Base-by-base conservation (phyloP, 2,888 invertebrate species). In the Caenorhabditis sp. region DNA sequence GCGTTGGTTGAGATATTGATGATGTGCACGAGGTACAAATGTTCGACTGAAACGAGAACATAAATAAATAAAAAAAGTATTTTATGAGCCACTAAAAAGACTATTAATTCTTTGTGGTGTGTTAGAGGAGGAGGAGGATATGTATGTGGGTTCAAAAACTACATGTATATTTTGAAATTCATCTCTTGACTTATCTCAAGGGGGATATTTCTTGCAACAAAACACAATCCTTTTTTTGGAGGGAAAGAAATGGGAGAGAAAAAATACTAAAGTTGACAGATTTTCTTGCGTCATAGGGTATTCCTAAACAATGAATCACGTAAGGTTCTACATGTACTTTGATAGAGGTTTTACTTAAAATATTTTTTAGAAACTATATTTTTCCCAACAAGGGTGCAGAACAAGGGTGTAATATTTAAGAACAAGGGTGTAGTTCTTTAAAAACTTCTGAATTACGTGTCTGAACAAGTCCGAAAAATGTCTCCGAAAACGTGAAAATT, bases 1-100 rank as follows among this genome's bases (percentile, higher is more conserved):
- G n/a, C n/a, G 75, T 62, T 10, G 57, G 53, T 23, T 54, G 59
- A 8, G 70, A 61, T 31, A 68, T 50, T 1, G 76, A 56, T 0
- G 76, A 71, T 4, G 76, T 71, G 56, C 76, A 76, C 3, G 76
- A 71, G 4, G 67, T 71, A 43, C 70, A 76, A 61, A 70, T 68
- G 54, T 66, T 70, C 10, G 70, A 71, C 65, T 65, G 36, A 26
- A 65, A 59, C 3, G 3, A 43, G 43, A 26, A 54, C 23, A 54
- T 20, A 27, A 5, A 58, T 27, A 10, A 58, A 58, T 10, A 58
- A 31, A 56, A 56, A 56, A 56, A 56, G 20, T 27, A 26, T 26
- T 58, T 58, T 26, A 21, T 58, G 26, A n/a, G 31, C 58, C 25
- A 23, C 21, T 43, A 10, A 43, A 43, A 43, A 43, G 17, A 21